Evolutionary conservation across 2,888 invertebrate genomes (phyloP), one percentile per base, ranked within the genome.

Genomic region (Scotopteryx bipunctaria): DNA sequence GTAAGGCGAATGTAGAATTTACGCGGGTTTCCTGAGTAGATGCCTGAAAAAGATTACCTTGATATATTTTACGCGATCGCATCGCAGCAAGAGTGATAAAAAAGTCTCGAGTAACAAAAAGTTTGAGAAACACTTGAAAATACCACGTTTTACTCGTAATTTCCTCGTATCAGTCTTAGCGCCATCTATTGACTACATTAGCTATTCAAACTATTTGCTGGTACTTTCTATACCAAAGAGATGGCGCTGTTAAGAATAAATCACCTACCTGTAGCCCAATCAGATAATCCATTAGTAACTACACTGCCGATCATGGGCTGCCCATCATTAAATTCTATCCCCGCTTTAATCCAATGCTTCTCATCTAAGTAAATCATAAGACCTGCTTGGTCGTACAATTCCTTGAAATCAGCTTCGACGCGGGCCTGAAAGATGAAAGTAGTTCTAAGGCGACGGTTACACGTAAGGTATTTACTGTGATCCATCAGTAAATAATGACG

Each of bases 251-350:
- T 27, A n/a, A n/a, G n/a, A n/a, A n/a, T 11, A 27, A 27, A 16
- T 40, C 9, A 1, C 19, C 42, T 67, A 87, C 86, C 87, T 42
- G 86, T 82, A 5, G 72, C 82, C 87, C 87, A 88, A 62, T 88
- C 87, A 3, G 87, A 88, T 0, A 75, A 8, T 15, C 64, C 73
- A 23, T 86, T 81, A 0, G 87, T 88, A 2, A 76, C 52, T 0
- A 88, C 87, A 37, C 82, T 85, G 29, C 81, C 67, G 0, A 88
- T 81, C 86, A 86, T 83, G 0, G 86, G 79, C 31, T 82, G 81
- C 0, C 78, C 85, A 14, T 87, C 87, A 17, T 85, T 86, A 54
- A 74, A 86, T 57, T 88, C 87, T 1, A 88, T 82, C 1, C 87
- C 87, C 0, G 85, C 59, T 55, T 87, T 87, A 6, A 87, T 33